phyloP scores from a whole-genome alignment of 1,140 invertebrate genomes.

The Drosophila bifasciata region DNA sequence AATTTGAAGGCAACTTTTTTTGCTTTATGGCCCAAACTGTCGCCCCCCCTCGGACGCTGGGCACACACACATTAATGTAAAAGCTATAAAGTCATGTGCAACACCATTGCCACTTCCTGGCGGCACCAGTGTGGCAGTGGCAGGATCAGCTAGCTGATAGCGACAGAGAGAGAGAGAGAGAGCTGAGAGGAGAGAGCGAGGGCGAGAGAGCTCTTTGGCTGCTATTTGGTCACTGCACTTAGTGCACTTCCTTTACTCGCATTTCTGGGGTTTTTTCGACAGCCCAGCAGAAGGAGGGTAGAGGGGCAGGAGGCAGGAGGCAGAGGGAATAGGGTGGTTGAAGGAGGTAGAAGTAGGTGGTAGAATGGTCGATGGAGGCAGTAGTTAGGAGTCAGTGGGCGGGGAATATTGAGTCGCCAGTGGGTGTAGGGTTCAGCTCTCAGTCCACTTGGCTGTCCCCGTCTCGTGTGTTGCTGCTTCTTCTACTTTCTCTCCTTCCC shows the following conservation, averaged over 20 bases:
- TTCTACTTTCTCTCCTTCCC: conserved; percentile 6
- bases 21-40: conserved; percentile 61
- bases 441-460: too few species aligned
- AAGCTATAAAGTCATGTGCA: conserved; percentile 77
- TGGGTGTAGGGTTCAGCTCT: conserved; percentile 16
- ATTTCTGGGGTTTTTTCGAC: conserved; percentile 59
- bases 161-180: conserved; percentile 6
- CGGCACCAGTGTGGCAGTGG: conserved; percentile 22
- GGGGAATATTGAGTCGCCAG: not conserved
- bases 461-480: too few species aligned
- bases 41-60: too few species aligned
- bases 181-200: not conserved
- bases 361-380: not conserved
- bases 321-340: not conserved
- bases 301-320: not conserved
- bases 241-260: conserved; percentile 70
- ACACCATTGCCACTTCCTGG: conserved; percentile 63
- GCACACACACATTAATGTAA: conserved; percentile 44
- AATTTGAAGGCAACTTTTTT: conserved; percentile 69
- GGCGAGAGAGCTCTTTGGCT: conserved; percentile 39
- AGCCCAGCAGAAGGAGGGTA: conserved; percentile 15
- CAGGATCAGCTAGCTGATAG: conserved; percentile 21
- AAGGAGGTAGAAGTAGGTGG: not conserved
- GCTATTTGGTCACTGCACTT: conserved; percentile 78
- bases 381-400: too few species aligned